A percentile compares a stretch with the other conserved stretches of the same genome.
Evolutionary conservation across 2,797 vertebrate genomes (phyloP).

Genomic region (Morelia viridis): DNA sequence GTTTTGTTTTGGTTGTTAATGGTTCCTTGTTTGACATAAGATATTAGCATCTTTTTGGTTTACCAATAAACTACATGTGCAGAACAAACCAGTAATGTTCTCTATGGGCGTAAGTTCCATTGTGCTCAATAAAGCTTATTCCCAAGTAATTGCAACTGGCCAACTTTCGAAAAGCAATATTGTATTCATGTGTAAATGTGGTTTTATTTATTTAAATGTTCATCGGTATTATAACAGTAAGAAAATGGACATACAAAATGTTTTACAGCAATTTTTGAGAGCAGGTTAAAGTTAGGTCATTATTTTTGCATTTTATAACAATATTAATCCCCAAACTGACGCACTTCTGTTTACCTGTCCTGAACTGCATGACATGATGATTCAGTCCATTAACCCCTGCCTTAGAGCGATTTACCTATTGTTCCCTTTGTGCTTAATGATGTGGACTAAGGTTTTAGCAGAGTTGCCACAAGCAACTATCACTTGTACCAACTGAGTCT

Average conservation of each 20-base stretch:
- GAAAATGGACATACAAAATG: neutral
- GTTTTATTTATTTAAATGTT: neutral
- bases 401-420: conserved; percentile 51
- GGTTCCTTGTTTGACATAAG: neutral
- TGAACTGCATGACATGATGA: conserved; percentile 10
- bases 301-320: neutral
- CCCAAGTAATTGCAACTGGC: neutral
- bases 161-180: neutral
- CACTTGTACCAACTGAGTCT: conserved; percentile 53
- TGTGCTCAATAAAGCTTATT: no score
- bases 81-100: no score
- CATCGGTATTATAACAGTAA: neutral
- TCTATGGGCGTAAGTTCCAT: no score
- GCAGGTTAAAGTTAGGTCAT: neutral
- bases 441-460: conserved; percentile 62
- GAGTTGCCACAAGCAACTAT: conserved; percentile 32
- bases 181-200: neutral
- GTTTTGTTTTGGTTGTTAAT: neutral
- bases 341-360: neutral
- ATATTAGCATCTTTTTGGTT: neutral
- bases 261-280: neutral
- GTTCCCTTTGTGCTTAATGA: conserved; percentile 55
- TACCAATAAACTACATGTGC: neutral
- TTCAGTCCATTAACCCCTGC: conserved; percentile 58
- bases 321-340: neutral